phyloP scores from a whole-genome alignment of 2,797 vertebrate species.

The Typhlichthys eigenmanni region DNA sequence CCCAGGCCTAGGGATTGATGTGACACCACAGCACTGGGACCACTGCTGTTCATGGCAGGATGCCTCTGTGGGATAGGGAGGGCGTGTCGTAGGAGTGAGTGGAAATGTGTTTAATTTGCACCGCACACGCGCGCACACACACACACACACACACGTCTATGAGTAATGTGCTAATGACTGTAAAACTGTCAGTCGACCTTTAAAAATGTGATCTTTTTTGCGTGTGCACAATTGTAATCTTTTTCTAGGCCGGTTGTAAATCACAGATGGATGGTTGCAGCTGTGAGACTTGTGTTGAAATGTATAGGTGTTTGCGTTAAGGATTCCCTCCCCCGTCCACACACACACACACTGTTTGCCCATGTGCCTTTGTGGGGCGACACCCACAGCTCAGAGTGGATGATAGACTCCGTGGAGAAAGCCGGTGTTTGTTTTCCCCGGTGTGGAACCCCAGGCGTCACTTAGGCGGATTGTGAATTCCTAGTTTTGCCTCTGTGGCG shows the following conservation, averaged over 20 bases:
- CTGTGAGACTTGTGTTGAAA: constrained; percentile 23
- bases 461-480: constrained; percentile 21
- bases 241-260: constrained; percentile 25
- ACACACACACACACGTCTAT: not conserved
- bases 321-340: constrained; percentile 6
- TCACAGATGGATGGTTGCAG: constrained; percentile 14
- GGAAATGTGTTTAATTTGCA: constrained; percentile 3
- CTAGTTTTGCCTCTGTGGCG: constrained; percentile 24
- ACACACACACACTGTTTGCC: constrained; percentile 30
- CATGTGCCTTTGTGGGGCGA: constrained; percentile 30
- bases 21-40: constrained; percentile 19
- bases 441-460: constrained; percentile 21
- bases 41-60: constrained; percentile 3
- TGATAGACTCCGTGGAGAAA: constrained; percentile 33
- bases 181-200: constrained; percentile 2
- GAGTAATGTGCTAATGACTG: not conserved
- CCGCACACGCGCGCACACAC: not conserved
- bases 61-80: not conserved
- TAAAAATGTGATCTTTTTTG: not conserved
- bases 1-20: constrained; percentile 37
- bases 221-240: constrained; percentile 25
- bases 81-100: constrained; percentile 2
- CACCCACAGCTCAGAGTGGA: constrained; percentile 23
- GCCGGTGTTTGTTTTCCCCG: constrained; percentile 51
- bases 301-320: constrained; percentile 45